Conservation (phyloP, 2,888 invertebrate genomes). For the Enoplolaimus lenunculus region DNA sequence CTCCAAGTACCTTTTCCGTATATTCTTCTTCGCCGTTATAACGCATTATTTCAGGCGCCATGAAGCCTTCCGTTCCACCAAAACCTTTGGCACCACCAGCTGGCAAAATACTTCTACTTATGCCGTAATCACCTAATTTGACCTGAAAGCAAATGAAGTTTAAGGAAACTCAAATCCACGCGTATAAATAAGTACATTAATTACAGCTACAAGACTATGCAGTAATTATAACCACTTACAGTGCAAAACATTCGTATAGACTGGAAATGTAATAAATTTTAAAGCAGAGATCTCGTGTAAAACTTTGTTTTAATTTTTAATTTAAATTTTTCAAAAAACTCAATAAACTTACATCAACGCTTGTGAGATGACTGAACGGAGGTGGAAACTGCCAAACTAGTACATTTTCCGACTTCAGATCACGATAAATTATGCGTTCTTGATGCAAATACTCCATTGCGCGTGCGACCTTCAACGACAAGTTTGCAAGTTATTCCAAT, state of each 20-base stretch:
- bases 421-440: constrained; percentile 73
- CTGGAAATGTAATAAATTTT: too few relatives aligned
- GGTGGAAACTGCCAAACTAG: constrained; percentile 89
- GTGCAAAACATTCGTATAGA: too few relatives aligned
- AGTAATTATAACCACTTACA: too few relatives aligned
- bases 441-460: constrained; percentile 89
- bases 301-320: constrained; percentile 1
- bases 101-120: constrained; percentile 37
- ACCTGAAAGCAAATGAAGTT: too few relatives aligned
- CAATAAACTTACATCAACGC: constrained; percentile 18
- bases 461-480: constrained; percentile 55
- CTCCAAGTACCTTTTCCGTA: constrained; percentile 87
- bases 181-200: too few relatives aligned
- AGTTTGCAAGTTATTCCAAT: constrained; percentile 3
- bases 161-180: too few relatives aligned
- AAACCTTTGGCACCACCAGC: constrained; percentile 66
- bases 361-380: constrained; percentile 48
- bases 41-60: constrained; percentile 96
- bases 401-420: constrained; percentile 89
- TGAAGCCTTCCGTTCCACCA: constrained; percentile 96
- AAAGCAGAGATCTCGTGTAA: too few relatives aligned
- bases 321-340: too few relatives aligned
- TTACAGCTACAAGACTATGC: too few relatives aligned
- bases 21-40: constrained; percentile 98
- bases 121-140: constrained; percentile 83